Evolutionary conservation across 1,140 invertebrate species (phyloP).

Genomic region (Neodiprion virginianus): DNA sequence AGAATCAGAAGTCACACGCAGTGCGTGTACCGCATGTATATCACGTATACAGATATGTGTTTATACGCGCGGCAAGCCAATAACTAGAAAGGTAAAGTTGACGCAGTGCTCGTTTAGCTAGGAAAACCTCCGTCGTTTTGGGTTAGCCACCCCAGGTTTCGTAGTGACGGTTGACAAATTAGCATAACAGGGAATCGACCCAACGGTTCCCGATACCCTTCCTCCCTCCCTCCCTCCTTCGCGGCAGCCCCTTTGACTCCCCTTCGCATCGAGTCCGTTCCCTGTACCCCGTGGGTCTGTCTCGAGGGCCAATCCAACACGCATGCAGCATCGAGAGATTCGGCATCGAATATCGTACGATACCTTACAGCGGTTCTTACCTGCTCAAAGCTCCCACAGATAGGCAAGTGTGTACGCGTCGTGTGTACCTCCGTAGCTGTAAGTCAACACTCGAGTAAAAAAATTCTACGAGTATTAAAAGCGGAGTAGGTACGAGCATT

Average conservation of each 20-base stretch:
- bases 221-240: neutral
- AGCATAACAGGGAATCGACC: conserved; percentile 61
- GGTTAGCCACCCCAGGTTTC: conserved; percentile 37
- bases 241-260: conserved; percentile 20
- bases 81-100: neutral
- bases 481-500: neutral
- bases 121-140: conserved; percentile 28
- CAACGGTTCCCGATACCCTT: conserved; percentile 40
- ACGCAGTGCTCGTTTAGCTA: conserved; percentile 14
- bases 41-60: too few relatives aligned
- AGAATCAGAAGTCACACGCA: neutral
- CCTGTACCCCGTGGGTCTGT: conserved; percentile 19
- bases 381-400: neutral
- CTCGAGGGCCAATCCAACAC: conserved; percentile 28
- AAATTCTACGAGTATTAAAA: neutral
- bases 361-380: neutral
- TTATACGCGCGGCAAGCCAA: too few relatives aligned
- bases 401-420: neutral
- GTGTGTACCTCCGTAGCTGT: neutral
- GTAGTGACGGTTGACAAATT: conserved; percentile 58
- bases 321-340: neutral
- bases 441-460: neutral
- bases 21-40: neutral
- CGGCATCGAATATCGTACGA: neutral
- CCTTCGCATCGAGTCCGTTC: conserved; percentile 28